Conservation (phyloP, 1,140 invertebrate species). For the Aphelenchoides besseyi region DNA sequence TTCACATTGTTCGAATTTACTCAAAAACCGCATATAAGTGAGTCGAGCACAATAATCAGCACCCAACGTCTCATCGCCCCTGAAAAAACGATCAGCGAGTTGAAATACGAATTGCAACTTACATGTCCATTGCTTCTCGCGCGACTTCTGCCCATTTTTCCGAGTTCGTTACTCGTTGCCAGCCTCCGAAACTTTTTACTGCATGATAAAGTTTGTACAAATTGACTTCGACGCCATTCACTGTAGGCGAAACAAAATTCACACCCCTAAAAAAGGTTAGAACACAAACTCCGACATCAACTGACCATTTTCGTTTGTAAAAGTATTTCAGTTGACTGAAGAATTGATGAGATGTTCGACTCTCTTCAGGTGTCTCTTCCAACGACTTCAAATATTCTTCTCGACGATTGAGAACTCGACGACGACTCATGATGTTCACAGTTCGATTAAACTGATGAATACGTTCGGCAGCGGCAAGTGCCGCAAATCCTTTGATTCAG, state of each 20-base stretch:
- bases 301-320: slow-evolving; percentile 39
- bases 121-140: slow-evolving; percentile 25
- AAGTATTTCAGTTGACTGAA: slow-evolving; percentile 35
- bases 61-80: slow-evolving; percentile 41
- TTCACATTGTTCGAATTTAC: slow-evolving; percentile 57
- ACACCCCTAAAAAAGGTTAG: slow-evolving; percentile 41
- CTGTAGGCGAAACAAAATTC: slow-evolving; percentile 38
- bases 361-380: slow-evolving; percentile 20
- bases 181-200: slow-evolving; percentile 51
- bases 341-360: slow-evolving; percentile 23
- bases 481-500: no score
- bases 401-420: slow-evolving; percentile 13
- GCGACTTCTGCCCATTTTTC: slow-evolving; percentile 56
- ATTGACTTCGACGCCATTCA: slow-evolving; percentile 48
- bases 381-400: slow-evolving; percentile 34
- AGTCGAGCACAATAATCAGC: slow-evolving; percentile 53
- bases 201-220: slow-evolving; percentile 47
- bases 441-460: no score
- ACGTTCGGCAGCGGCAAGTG: no score
- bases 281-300: not conserved
- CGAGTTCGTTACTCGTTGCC: slow-evolving; percentile 49
- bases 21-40: slow-evolving; percentile 57
- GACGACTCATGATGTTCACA: not conserved
- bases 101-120: no score
- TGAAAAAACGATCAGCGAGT: no score